phyloP scores from a whole-genome alignment of 1,140 invertebrate genomes.

The Anadara kagoshimensis region DNA sequence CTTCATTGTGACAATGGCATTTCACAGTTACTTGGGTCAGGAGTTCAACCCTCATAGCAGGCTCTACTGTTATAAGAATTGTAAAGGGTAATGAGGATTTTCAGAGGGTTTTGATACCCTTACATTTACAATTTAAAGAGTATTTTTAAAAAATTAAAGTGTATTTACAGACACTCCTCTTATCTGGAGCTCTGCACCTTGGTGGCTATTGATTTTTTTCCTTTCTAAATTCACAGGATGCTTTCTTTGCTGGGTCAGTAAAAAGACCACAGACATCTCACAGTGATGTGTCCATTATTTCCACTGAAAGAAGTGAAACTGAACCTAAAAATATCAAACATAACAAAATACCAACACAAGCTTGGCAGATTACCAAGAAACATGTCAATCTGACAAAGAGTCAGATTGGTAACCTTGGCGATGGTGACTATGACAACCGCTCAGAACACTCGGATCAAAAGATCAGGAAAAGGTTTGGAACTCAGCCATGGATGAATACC shows the following conservation, averaged over 20 bases:
- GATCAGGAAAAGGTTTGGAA: conserved; percentile 53
- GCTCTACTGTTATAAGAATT: too few species aligned
- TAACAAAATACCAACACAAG: conserved; percentile 55
- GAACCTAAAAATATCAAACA: conserved; percentile 10
- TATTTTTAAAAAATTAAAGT: too few species aligned
- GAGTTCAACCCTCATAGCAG: too few species aligned
- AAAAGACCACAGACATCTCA: conserved; percentile 38
- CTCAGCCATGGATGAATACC: conserved; percentile 62
- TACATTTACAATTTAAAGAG: too few species aligned
- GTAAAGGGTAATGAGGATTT: too few species aligned
- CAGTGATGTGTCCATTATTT: conserved; percentile 31
- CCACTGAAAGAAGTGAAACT: neutral
- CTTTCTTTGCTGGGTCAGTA: conserved; percentile 49
- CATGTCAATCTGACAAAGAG: conserved; percentile 63
- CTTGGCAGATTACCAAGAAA: conserved; percentile 68
- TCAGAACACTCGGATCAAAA: conserved; percentile 40
- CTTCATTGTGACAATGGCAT: too few species aligned
- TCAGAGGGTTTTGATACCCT: too few species aligned
- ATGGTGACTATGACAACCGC: conserved; percentile 23
- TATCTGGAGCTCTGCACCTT: too few species aligned
- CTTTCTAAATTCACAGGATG: conserved; percentile 39
- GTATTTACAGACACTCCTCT: too few species aligned
- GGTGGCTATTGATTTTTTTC: too few species aligned
- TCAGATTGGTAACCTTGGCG: conserved; percentile 52
- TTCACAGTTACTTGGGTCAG: too few species aligned